Evolutionary conservation across 2,888 invertebrate species (phyloP), one percentile per base, ranked within the genome.

Genomic region (Leucoptera coffeella): DNA sequence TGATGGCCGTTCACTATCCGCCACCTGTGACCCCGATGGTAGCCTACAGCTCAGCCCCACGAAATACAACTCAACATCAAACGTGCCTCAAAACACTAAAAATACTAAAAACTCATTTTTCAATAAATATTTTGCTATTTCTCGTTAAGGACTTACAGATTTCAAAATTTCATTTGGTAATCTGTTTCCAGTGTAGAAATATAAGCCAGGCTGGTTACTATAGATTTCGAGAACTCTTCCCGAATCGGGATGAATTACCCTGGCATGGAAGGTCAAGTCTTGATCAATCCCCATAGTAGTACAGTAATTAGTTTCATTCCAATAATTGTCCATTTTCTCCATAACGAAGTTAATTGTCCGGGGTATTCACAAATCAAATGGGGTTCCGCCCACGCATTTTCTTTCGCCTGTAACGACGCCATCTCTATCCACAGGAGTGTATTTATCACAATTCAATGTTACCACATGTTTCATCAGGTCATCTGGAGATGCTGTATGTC

Each of bases 171-270:
- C n/a, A 37, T 80, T 76, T 0, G 89, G 88, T 17, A 90, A 58
- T 30, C 58, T 67, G 47, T 90, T 89, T 0, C 82, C 77, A 0
- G 92, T 92, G 48, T 95, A 94, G 43, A 95, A 82, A 51, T 94
- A 93, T 29, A 94, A 75, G 1, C 92, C 93, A 0, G 92, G 92
- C 49, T 92, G 89, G 48, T 91, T 85, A 32, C 89, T 85, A 38
- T 79, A 82, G 1, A 92, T 76, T 48, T 90, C 87, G 28, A 95
- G 46, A 26, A 74, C 77, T 31, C 92, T 74, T 2, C 92, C 91
- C 13, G 76, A 73, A 9, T 47, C 37, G 0, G 82, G 80, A 57
- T 89, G 86, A 4, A 72, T 40, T 1, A 77, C 80, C 76, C 75
- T 71, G 11, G 82, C 80, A 15, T 83, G 77, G 36, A 82, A 78